phyloP scores from a whole-genome alignment of 2,888 invertebrate species.

The Anthrax anthrax region DNA sequence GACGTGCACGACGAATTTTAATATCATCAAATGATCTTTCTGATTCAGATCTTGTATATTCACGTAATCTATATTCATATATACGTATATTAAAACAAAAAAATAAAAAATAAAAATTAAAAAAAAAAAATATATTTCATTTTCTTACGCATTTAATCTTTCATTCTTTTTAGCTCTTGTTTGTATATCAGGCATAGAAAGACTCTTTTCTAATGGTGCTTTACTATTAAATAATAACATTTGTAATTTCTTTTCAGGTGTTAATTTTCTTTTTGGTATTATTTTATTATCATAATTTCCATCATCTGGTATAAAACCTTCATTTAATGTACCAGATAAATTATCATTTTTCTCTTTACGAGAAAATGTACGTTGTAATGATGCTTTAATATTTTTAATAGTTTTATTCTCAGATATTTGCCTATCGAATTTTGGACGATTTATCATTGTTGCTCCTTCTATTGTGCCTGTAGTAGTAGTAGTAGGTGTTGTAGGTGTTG shows the following conservation, averaged over 20 bases:
- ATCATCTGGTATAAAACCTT: conserved; percentile 22
- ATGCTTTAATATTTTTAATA: conserved; percentile 31
- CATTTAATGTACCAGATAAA: conserved; percentile 15
- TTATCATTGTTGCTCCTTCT: background rate
- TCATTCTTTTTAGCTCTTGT: conserved; percentile 47
- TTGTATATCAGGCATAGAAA: conserved; percentile 50
- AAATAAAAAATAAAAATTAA: background rate
- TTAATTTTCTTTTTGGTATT: conserved; percentile 25
- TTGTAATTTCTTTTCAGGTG: conserved; percentile 38
- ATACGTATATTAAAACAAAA: background rate
- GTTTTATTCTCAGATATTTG: conserved; percentile 16
- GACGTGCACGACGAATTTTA: conserved; percentile 46
- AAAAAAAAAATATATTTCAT: background rate
- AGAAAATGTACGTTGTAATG: conserved; percentile 39
- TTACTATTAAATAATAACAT: conserved; percentile 40
- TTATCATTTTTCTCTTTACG: conserved; percentile 28
- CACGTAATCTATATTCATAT: conserved; percentile 47
- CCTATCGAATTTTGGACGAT: conserved; percentile 9
- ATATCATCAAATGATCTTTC: conserved; percentile 60
- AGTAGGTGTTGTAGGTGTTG: too few species aligned
- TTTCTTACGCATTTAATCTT: conserved; percentile 53
- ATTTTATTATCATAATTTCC: conserved; percentile 15
- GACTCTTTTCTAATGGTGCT: conserved; percentile 60
- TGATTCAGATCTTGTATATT: conserved; percentile 64
- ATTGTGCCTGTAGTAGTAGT: too few species aligned